Conservation (phyloP, 1,140 invertebrate species). For the Charaxes varanes region DNA sequence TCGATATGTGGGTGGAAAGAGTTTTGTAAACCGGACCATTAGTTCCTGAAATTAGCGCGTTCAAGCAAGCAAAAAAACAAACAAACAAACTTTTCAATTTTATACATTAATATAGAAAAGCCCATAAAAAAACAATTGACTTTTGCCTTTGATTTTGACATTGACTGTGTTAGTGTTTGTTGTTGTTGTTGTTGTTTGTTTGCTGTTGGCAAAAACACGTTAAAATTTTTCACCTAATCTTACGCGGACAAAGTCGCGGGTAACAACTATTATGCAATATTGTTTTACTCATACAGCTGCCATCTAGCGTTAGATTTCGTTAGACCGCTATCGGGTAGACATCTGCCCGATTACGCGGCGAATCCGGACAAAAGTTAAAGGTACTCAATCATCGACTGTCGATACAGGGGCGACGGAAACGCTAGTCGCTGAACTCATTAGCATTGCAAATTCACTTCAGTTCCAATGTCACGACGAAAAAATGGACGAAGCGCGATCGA, state of each 20-base stretch:
- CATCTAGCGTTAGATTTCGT: slow-evolving; percentile 25
- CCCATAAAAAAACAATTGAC: too few relatives aligned
- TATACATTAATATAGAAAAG: neutral
- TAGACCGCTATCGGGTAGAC: slow-evolving; percentile 7
- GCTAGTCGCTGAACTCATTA: neutral
- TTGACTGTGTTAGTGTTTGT: too few relatives aligned
- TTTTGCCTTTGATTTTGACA: too few relatives aligned
- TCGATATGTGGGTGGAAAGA: too few relatives aligned
- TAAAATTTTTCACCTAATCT: too few relatives aligned
- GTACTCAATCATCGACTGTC: slow-evolving; percentile 23
- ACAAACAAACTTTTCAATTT: too few relatives aligned
- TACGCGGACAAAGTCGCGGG: too few relatives aligned
- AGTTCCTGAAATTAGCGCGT: too few relatives aligned
- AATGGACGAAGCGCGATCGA: neutral
- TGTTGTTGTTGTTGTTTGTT: too few relatives aligned
- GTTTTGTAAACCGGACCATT: too few relatives aligned
- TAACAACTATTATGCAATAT: neutral
- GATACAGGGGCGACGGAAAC: neutral
- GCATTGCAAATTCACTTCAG: neutral
- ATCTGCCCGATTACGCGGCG: slow-evolving; percentile 39
- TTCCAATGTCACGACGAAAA: neutral
- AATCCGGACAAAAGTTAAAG: slow-evolving; percentile 27
- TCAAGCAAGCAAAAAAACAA: too few relatives aligned
- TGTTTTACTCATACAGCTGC: neutral
- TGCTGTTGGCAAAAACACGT: too few relatives aligned